A percentile compares a stretch with the other conserved stretches of the same genome.
Conservation (phyloP, 2,888 invertebrate genomes). For the Urechis unicinctus region DNA sequence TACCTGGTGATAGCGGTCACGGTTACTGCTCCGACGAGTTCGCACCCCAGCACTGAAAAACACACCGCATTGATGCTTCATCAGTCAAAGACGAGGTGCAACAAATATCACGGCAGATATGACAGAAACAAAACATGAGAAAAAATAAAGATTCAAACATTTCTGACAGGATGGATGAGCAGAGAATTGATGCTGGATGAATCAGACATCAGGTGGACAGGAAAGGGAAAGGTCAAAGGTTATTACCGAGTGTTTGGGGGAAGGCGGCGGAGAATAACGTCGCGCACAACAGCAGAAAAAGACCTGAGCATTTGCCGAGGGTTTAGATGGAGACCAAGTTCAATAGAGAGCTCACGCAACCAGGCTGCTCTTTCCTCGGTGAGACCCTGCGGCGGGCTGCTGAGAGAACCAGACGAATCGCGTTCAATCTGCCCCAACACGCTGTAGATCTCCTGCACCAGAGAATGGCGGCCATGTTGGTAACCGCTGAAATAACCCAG, state of each 20-base stretch:
- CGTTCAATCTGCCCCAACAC: neutral
- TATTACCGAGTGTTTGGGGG: no score
- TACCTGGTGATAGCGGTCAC: no score
- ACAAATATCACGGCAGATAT: neutral
- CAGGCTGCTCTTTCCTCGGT: neutral
- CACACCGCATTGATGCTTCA: neutral
- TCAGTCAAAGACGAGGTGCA: neutral
- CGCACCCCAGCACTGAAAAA: neutral
- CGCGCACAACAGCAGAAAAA: constrained; percentile 12
- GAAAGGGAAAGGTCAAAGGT: no score
- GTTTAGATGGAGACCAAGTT: constrained; percentile 13
- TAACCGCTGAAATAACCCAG: constrained; percentile 7
- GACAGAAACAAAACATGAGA: neutral
- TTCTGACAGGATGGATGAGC: neutral
- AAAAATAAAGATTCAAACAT: neutral
- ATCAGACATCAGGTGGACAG: no score
- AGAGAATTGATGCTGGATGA: no score
- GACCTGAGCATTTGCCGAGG: constrained; percentile 15
- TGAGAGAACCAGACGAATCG: no score
- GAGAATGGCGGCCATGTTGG: neutral
- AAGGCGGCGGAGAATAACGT: no score
- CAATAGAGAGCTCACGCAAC: constrained; percentile 11
- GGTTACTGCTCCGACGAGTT: neutral
- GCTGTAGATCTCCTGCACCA: neutral
- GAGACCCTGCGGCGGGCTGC: neutral